Evolutionary conservation across 2,797 vertebrate genomes (phyloP).

Genomic region (Tauraco hartlaubi): DNA sequence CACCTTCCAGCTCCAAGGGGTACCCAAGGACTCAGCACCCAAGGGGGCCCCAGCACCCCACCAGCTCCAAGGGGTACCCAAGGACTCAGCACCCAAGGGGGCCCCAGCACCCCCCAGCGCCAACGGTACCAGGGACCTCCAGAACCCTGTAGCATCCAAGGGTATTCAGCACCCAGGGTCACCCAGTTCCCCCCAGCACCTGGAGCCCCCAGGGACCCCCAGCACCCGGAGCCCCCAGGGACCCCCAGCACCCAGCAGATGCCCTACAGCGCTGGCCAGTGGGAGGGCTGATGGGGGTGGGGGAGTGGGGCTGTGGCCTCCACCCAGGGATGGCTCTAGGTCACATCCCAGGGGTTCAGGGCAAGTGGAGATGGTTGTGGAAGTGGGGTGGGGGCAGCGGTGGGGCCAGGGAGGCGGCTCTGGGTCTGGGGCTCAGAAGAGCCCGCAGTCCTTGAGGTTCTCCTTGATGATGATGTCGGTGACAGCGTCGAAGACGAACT

Average conservation of each 20-base stretch:
- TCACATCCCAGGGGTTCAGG: not conserved
- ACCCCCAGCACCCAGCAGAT: not conserved
- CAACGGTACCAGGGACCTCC: not conserved
- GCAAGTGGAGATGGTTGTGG: not conserved
- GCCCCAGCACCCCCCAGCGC: not conserved
- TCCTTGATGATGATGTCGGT: slow-evolving; percentile 99
- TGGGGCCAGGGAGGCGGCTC: fast-evolving
- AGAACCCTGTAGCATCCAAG: not conserved
- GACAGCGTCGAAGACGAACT: slow-evolving; percentile 98
- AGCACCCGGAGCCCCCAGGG: not conserved
- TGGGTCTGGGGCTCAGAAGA: slow-evolving; percentile 86
- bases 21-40: not conserved
- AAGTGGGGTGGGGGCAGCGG: not conserved
- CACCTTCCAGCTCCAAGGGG: not conserved
- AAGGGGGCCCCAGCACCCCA: not conserved
- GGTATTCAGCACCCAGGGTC: too few species aligned
- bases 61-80: not conserved
- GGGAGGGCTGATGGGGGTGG: not conserved
- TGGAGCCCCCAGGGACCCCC: too few species aligned
- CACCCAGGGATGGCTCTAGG: not conserved
- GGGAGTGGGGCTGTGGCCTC: fast-evolving
- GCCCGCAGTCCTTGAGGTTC: slow-evolving; percentile 98
- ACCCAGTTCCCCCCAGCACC: too few species aligned
- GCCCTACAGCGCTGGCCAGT: fast-evolving
- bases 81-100: not conserved